Evolutionary conservation across 2,888 invertebrate species (phyloP).

Genomic region (Orthosia gothica): DNA sequence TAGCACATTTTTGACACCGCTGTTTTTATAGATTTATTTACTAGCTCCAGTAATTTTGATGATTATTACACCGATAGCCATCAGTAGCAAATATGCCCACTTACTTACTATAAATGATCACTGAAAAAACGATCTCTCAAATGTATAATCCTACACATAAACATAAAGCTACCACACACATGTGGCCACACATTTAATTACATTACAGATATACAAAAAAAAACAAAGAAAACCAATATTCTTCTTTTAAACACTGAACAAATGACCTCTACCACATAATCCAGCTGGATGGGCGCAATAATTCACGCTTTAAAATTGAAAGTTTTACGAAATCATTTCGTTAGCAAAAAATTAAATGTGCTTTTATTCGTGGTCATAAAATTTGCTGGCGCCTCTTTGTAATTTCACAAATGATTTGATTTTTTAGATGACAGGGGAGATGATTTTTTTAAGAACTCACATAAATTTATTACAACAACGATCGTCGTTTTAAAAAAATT

Average conservation of each 20-base stretch:
- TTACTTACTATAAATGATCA: too few relatives aligned
- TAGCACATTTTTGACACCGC: not conserved
- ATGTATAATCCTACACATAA: not conserved
- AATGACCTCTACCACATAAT: slow-evolving; percentile 22
- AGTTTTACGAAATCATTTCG: slow-evolving; percentile 31
- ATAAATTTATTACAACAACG: not conserved
- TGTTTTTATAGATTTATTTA: slow-evolving; percentile 1
- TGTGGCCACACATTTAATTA: slow-evolving; percentile 14
- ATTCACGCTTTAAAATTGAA: slow-evolving; percentile 26
- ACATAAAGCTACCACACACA: not conserved
- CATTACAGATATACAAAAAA: slow-evolving; percentile 7
- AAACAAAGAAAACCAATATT: slow-evolving; percentile 30
- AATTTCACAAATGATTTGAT: slow-evolving; percentile 25
- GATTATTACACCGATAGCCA: not conserved
- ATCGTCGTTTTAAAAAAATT: not conserved
- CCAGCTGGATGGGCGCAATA: slow-evolving; percentile 25
- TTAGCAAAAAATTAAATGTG: slow-evolving; percentile 18
- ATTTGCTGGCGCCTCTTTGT: not conserved
- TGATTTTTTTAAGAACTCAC: not conserved
- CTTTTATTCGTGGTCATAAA: slow-evolving; percentile 44
- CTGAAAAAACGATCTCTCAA: not conserved
- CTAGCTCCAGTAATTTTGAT: not conserved
- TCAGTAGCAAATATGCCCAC: not conserved
- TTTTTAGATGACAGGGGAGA: not conserved
- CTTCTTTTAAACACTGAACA: slow-evolving; percentile 22